Percentiles rank a stretch among this genome's conserved stretches.
These are phyloP conservation scores for Promerops cafer DNA, from an alignment of 2,113 vertebrate species.

Conservation along the genomic window DNA sequence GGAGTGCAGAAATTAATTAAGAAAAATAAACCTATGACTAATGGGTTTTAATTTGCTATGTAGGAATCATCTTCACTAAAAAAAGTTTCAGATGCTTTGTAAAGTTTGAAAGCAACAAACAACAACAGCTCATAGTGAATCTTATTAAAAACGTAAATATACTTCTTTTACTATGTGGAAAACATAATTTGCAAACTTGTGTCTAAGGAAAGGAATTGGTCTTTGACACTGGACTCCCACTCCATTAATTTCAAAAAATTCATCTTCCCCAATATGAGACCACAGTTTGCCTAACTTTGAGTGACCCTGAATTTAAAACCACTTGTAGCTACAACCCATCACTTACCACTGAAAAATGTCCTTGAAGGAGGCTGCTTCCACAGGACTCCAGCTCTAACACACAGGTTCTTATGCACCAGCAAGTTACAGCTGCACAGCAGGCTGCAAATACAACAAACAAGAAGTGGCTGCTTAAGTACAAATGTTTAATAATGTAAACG, in stretches of 20 bases:
- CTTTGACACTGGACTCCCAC: not conserved
- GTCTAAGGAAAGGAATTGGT: not conserved
- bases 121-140: not conserved
- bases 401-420: not conserved
- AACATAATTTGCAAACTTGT: not conserved
- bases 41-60: not conserved
- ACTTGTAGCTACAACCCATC: not conserved
- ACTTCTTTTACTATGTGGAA: not conserved
- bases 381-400: not conserved
- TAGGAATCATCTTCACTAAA: not conserved
- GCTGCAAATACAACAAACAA: not conserved
- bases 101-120: not conserved
- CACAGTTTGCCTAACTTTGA: not conserved
- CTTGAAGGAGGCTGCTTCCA: slow-evolving; percentile 36
- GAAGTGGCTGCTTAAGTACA: not conserved
- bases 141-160: not conserved
- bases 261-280: not conserved
- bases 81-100: not conserved
- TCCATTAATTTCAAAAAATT: not conserved
- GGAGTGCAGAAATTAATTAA: not conserved
- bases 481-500: not conserved
- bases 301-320: not conserved
- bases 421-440: slow-evolving; percentile 40
- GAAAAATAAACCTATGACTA: not conserved
- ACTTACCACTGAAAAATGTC: slow-evolving; percentile 66